phyloP scores from a whole-genome alignment of 2,797 vertebrate species.

The Scomberomorus guttatus region DNA sequence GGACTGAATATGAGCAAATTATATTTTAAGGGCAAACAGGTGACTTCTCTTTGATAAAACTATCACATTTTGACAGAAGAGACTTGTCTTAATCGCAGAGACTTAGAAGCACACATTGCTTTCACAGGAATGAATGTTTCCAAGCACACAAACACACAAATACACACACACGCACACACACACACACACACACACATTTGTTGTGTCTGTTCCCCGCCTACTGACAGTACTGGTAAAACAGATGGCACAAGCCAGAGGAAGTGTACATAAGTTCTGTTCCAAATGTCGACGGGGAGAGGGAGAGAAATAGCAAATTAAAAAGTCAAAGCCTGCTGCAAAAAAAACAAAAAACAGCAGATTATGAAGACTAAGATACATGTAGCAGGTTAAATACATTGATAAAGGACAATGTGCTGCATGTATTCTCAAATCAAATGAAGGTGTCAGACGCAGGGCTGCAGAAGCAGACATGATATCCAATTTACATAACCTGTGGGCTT shows the following conservation, averaged over 20 bases:
- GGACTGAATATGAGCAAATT: slow-evolving; percentile 13
- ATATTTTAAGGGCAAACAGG: slow-evolving; percentile 37
- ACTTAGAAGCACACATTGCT: slow-evolving; percentile 9
- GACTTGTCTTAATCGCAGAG: slow-evolving; percentile 25
- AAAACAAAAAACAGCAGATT: slow-evolving; percentile 23
- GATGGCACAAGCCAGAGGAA: slow-evolving; percentile 77
- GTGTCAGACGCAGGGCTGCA: slow-evolving; percentile 6
- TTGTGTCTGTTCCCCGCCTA: slow-evolving; percentile 68
- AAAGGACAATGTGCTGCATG: slow-evolving; percentile 20
- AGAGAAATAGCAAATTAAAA: slow-evolving; percentile 68
- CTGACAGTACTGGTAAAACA: slow-evolving; percentile 68
- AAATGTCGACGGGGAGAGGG: slow-evolving; percentile 47
- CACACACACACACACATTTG: slow-evolving; percentile 50
- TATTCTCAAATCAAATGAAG: slow-evolving; percentile 47
- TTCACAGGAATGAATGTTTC: slow-evolving; percentile 33
- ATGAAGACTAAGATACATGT: neutral
- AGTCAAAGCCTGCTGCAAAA: slow-evolving; percentile 50
- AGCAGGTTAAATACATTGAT: slow-evolving; percentile 49
- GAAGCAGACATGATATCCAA: slow-evolving; percentile 40
- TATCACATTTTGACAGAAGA: slow-evolving; percentile 26
- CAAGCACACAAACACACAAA: slow-evolving; percentile 3
- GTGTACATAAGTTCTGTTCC: slow-evolving; percentile 61
- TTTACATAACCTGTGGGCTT: slow-evolving; percentile 17
- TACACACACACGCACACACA: too few species aligned
- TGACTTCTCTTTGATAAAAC: slow-evolving; percentile 15